phyloP scores from a whole-genome alignment of 2,888 invertebrate genomes.

The Strigamia crassipes region DNA sequence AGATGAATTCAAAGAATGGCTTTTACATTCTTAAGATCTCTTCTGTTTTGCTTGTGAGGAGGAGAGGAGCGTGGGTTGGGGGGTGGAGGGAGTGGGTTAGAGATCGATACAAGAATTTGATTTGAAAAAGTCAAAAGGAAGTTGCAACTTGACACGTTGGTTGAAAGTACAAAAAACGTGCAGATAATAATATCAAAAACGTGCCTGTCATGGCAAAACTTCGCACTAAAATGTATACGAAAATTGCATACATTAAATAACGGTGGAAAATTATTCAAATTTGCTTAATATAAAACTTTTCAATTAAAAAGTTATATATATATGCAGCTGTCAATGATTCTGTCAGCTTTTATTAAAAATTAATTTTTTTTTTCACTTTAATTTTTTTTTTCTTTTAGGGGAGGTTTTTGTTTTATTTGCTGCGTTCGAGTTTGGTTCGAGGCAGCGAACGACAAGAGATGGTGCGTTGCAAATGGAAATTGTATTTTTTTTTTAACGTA shows the following conservation, averaged over 20 bases:
- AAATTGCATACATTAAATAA: neutral
- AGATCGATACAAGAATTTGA: conserved; percentile 27
- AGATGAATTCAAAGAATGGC: conserved; percentile 15
- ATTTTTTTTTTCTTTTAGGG: too few relatives aligned
- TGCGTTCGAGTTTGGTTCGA: neutral
- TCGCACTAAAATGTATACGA: neutral
- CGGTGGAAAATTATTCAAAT: neutral
- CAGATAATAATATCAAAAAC: conserved; percentile 25
- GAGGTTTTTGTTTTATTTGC: neutral
- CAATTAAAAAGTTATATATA: conserved; percentile 32
- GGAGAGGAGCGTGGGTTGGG: neutral
- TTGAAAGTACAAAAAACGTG: conserved; percentile 25
- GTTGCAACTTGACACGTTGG: conserved; percentile 26
- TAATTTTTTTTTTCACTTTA: neutral
- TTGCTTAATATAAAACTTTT: conserved; percentile 11
- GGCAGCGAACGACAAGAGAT: conserved; percentile 7
- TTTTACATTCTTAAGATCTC: conserved; percentile 23
- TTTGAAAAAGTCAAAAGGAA: conserved; percentile 36
- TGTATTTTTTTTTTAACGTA: neutral
- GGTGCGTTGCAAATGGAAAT: conserved; percentile 1
- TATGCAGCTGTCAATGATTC: conserved; percentile 23
- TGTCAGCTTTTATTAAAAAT: conserved; percentile 29
- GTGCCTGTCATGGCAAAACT: neutral
- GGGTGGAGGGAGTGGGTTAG: too few relatives aligned
- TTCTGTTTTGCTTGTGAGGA: neutral